Evolutionary conservation across 2,888 invertebrate species (phyloP).

Genomic region (Gortyna flavago): DNA sequence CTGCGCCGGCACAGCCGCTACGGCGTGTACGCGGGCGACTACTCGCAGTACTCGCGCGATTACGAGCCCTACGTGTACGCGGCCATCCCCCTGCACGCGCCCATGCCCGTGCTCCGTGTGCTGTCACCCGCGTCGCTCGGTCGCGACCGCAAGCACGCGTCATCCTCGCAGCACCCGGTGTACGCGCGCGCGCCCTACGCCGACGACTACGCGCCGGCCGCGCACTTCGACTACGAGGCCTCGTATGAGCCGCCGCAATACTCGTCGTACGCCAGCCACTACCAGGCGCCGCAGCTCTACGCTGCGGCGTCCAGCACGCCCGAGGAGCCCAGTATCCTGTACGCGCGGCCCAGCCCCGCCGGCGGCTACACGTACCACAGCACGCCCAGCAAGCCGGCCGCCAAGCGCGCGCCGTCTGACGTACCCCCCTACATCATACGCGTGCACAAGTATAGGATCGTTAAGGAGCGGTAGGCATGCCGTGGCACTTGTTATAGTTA

Average conservation of each 20-base stretch:
- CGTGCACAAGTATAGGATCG: constrained; percentile 82
- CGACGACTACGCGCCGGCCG: constrained; percentile 45
- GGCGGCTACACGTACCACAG: constrained; percentile 83
- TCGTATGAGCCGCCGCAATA: constrained; percentile 45
- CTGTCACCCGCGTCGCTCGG: constrained; percentile 72
- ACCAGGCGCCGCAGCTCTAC: constrained; percentile 38
- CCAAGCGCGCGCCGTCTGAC: constrained; percentile 57
- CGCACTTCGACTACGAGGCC: constrained; percentile 50
- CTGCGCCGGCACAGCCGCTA: constrained; percentile 71
- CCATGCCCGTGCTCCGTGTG: constrained; percentile 79
- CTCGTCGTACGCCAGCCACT: constrained; percentile 40
- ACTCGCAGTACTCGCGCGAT: constrained; percentile 67
- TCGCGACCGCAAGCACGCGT: constrained; percentile 61
- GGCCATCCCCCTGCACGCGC: constrained; percentile 81
- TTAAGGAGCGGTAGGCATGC: constrained; percentile 56
- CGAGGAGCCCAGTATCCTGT: constrained; percentile 74
- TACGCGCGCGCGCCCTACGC: constrained; percentile 61
- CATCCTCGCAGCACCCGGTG: constrained; percentile 66
- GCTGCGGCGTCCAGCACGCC: constrained; percentile 37
- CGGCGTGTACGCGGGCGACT: constrained; percentile 73
- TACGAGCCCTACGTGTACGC: constrained; percentile 80
- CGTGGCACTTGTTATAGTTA: neutral
- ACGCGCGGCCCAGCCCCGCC: constrained; percentile 79
- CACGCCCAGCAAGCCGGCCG: constrained; percentile 60
- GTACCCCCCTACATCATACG: constrained; percentile 79